phyloP scores from a whole-genome alignment of 2,113 vertebrate species.

The Nesoenas mayeri region DNA sequence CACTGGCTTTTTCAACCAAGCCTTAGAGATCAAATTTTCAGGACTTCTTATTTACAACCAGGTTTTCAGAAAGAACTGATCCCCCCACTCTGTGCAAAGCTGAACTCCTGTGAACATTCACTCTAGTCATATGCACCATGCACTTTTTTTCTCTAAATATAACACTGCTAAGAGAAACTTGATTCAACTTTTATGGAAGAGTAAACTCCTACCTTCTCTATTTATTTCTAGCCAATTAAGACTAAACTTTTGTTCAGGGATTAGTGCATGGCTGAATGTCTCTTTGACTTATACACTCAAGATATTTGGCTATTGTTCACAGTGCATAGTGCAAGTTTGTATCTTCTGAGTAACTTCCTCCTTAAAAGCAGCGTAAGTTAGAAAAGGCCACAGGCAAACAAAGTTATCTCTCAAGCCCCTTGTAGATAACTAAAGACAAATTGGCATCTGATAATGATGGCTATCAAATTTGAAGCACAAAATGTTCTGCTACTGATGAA shows the following conservation, averaged over 20 bases:
- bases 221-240: neutral
- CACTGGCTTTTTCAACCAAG: neutral
- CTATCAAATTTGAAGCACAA: slow-evolving; percentile 53
- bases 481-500: slow-evolving; percentile 48
- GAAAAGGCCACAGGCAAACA: neutral
- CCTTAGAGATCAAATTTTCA: neutral
- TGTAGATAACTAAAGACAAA: slow-evolving; percentile 6
- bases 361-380: neutral
- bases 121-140: rapidly evolving
- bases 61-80: neutral
- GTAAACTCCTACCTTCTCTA: neutral
- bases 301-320: neutral
- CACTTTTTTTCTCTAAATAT: neutral
- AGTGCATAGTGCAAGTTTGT: neutral
- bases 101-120: neutral
- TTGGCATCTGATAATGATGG: slow-evolving; percentile 28
- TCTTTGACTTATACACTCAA: neutral
- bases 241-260: neutral
- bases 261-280: neutral
- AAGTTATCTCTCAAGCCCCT: neutral
- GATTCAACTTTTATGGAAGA: neutral
- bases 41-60: neutral
- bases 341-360: neutral
- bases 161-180: rapidly evolving
- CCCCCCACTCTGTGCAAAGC: neutral